phyloP scores from a whole-genome alignment of 2,113 vertebrate genomes.

The Psammodynastes pulverulentus region DNA sequence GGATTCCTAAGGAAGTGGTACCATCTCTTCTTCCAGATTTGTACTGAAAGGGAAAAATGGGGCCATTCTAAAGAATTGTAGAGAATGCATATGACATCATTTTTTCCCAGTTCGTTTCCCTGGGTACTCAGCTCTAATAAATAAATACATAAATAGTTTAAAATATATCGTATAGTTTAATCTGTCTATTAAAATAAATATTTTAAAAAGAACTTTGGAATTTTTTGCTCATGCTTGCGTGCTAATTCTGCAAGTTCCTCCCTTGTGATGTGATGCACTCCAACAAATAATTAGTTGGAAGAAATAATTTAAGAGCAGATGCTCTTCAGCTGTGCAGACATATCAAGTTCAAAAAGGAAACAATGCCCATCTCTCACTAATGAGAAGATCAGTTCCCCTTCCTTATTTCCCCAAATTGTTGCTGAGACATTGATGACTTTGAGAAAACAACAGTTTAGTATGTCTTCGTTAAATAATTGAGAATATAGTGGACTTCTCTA shows the following conservation, averaged over 20 bases:
- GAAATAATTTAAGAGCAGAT: conserved; percentile 56
- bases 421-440: conserved; percentile 68
- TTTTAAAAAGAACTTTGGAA: conserved; percentile 21
- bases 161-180: not conserved
- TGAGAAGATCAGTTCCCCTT: conserved; percentile 70
- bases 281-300: conserved; percentile 37
- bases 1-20: not conserved
- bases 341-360: conserved; percentile 72
- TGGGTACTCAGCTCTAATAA: not conserved
- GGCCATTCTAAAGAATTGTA: not conserved
- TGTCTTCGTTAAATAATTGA: conserved; percentile 64
- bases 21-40: not conserved
- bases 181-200: conserved; percentile 27
- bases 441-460: conserved; percentile 56
- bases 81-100: not conserved
- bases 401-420: conserved; percentile 55
- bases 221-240: conserved; percentile 13
- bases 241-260: conserved; percentile 39
- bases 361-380: conserved; percentile 60
- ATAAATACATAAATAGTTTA: not conserved
- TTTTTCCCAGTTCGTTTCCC: not conserved
- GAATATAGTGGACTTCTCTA: conserved; percentile 46
- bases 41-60: not conserved
- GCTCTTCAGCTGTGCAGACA: conserved; percentile 66
- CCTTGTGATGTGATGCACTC: not conserved